These are phyloP conservation scores for Esox lucius DNA, from an alignment of 2,797 vertebrate species.

Conservation along the genomic window DNA sequence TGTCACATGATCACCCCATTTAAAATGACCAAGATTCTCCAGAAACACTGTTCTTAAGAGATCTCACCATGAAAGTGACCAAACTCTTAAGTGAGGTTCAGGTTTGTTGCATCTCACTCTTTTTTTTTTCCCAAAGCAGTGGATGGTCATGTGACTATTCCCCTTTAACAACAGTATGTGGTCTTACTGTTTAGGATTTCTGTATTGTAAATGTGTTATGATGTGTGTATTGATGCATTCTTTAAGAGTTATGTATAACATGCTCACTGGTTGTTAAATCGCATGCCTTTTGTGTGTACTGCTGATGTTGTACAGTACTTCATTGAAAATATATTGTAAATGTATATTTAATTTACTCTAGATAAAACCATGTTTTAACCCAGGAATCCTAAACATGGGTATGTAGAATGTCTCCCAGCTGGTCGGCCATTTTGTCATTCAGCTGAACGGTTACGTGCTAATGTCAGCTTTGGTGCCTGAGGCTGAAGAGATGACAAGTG, in stretches of 20 bases:
- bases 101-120: too few relatives aligned
- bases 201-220: not conserved
- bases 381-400: not conserved
- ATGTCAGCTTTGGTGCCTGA: slow-evolving; percentile 3
- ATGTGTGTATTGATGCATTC: not conserved
- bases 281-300: not conserved
- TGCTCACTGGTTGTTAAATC: not conserved
- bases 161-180: not conserved
- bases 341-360: not conserved
- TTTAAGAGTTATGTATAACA: not conserved
- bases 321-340: too few relatives aligned
- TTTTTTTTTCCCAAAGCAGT: too few relatives aligned
- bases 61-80: too few relatives aligned
- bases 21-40: too few relatives aligned
- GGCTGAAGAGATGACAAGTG: slow-evolving; percentile 12
- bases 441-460: not conserved
- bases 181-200: not conserved
- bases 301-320: not conserved
- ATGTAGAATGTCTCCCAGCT: not conserved
- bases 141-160: too few relatives aligned
- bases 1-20: too few relatives aligned
- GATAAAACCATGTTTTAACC: not conserved
- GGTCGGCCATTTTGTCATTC: slow-evolving; percentile 7
- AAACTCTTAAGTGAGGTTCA: too few relatives aligned
- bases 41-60: too few relatives aligned